Evolutionary conservation across 2,888 invertebrate species (phyloP).

Genomic region (Coelinius sp.): DNA sequence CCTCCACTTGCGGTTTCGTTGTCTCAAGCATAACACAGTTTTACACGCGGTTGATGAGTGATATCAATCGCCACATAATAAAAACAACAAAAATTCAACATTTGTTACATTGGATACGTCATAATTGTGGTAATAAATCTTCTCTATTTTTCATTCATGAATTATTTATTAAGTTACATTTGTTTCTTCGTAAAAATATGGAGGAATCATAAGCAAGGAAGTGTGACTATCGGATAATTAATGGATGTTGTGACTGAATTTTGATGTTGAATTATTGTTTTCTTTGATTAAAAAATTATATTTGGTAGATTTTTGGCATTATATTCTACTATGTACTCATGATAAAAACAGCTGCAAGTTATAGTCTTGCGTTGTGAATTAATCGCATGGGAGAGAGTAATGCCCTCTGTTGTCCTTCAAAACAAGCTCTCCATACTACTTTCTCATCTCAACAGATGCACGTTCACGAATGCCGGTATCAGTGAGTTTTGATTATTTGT

Average conservation of each 20-base stretch:
- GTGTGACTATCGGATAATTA: neutral
- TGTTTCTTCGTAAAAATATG: neutral
- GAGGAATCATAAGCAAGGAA: neutral
- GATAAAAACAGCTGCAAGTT: too few species aligned
- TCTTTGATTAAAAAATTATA: too few species aligned
- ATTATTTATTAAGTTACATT: neutral
- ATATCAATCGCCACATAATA: conserved; percentile 1
- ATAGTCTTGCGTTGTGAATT: too few species aligned
- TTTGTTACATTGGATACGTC: neutral
- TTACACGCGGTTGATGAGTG: conserved; percentile 5
- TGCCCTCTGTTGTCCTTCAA: too few species aligned
- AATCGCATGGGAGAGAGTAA: too few species aligned
- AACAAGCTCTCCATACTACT: too few species aligned
- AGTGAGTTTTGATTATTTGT: too few species aligned
- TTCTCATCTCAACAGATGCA: too few species aligned
- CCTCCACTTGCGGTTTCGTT: neutral
- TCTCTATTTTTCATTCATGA: neutral
- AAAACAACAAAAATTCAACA: neutral
- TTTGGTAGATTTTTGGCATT: too few species aligned
- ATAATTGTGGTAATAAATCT: neutral
- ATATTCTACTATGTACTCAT: too few species aligned
- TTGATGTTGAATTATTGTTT: too few species aligned
- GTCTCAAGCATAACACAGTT: neutral
- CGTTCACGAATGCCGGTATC: too few species aligned
- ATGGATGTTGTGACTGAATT: neutral